These are phyloP conservation scores for Galeopterus variegatus DNA, from an alignment of 2,113 vertebrate species.

Conservation along the genomic window DNA sequence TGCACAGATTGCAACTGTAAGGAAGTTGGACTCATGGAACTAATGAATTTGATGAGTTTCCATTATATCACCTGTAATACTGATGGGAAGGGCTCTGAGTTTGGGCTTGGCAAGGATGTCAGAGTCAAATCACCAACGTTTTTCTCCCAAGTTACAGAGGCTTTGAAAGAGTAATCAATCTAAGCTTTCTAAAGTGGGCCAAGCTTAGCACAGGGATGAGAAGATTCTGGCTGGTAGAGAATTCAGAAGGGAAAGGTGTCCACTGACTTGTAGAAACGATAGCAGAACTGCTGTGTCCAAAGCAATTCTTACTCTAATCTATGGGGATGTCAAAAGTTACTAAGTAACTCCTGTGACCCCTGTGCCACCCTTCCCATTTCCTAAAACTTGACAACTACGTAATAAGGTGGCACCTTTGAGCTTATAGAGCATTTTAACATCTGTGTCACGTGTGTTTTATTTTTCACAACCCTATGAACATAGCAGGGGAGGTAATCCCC, in stretches of 20 bases:
- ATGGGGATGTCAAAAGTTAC: background rate
- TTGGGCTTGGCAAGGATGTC: background rate
- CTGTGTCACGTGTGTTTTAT: background rate
- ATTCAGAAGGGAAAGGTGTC: background rate
- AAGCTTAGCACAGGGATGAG: background rate
- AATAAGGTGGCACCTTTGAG: background rate
- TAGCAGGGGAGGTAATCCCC: background rate
- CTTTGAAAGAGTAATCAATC: slow-evolving; percentile 3
- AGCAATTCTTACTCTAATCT: slow-evolving; percentile 7
- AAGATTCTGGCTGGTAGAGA: background rate
- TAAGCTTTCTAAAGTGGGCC: slow-evolving; percentile 2
- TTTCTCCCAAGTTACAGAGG: background rate
- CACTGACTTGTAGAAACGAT: background rate
- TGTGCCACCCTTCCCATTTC: background rate
- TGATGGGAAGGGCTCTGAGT: background rate
- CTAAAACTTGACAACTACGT: background rate
- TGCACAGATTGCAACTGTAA: background rate
- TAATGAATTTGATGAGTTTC: background rate
- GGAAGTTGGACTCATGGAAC: background rate
- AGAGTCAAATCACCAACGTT: slow-evolving; percentile 34
- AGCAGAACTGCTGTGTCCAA: background rate
- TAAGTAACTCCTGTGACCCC: background rate
- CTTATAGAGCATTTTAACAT: background rate
- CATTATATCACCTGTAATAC: background rate
- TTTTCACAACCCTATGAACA: background rate